Base-by-base conservation (phyloP, 2,888 invertebrate species). In the Synergus gifuensis region DNA sequence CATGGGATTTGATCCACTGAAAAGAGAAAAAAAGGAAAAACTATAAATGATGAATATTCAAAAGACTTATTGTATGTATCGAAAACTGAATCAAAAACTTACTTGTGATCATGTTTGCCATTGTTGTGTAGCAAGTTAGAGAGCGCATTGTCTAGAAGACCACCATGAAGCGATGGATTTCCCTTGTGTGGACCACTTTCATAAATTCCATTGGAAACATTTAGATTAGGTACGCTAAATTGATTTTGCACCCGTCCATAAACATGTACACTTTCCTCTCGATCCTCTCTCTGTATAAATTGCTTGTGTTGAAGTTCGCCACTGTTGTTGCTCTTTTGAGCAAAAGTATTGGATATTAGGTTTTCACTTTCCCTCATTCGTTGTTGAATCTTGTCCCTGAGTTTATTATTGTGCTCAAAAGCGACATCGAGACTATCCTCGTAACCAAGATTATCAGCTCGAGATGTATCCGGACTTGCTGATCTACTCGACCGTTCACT, bases 381-480 rank as follows among this genome's bases (percentile, higher is more conserved):
- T 66, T 90, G 91, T 64, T 92, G 91, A 40, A 92, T 92, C 69
- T 92, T 92, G 76, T 92, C 91, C 0, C 92, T 87, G 3, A 92
- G 85, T 76, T 92, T 92, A 82, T 92, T 92, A 84, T 92, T 92
- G 82, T 92, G 90, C 78, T 92, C 91, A 76, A 92, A 92, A 0
- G 92, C 92, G 0, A 92, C 92, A 73, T 92, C 91, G 58, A 92
- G 84, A 69, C 92, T 92, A 80, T 92, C 92, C 77, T 92, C 92
- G 82, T 92, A 91, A 18, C 91, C 89, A 12, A 90, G 85, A 76
- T 91, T 91, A 58, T 91, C 91, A 1, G 85, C 85, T 28, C 88
- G 84, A 18, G 88, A 87, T 62, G 86, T 81, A 28, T 89, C 89
- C 0, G 90, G 90, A 78, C 90, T 91, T 28, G 83, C 88, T 0